These are phyloP conservation scores for Salvelinus namaycush DNA, from an alignment of 2,113 vertebrate genomes.

Conservation along the genomic window DNA sequence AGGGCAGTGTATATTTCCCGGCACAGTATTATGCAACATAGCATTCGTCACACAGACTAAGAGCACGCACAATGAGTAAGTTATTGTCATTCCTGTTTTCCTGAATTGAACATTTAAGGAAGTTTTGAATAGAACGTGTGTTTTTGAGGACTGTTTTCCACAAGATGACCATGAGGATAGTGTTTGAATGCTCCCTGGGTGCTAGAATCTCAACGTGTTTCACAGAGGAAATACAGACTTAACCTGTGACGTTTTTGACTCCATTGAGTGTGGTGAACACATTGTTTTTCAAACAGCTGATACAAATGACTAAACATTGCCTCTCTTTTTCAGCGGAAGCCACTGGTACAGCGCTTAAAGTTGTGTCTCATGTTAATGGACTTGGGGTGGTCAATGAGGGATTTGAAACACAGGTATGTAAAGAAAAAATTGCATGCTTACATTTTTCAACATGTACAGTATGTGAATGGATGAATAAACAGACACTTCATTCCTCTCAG, in stretches of 20 bases:
- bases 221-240: conserved; percentile 1
- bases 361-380: not conserved
- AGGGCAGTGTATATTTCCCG: conserved; percentile 51
- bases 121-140: not conserved
- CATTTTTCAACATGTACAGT: not conserved
- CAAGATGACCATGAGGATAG: conserved; percentile 17
- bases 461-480: conserved; percentile 6
- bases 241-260: conserved; percentile 9
- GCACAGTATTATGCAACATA: conserved; percentile 37
- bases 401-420: conserved; percentile 66
- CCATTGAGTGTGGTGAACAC: conserved; percentile 4
- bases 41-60: conserved; percentile 35
- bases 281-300: conserved; percentile 10
- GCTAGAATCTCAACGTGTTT: not conserved
- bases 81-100: conserved; percentile 42
- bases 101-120: conserved; percentile 15
- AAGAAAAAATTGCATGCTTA: not conserved
- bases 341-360: conserved; percentile 29
- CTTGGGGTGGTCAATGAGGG: conserved; percentile 62
- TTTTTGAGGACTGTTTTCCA: conserved; percentile 24
- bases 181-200: conserved; percentile 8
- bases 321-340: conserved; percentile 61
- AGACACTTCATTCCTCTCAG: conserved; percentile 31
- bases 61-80: conserved; percentile 75
- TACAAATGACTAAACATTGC: conserved; percentile 17